Percentiles rank a stretch among this genome's conserved stretches.
phyloP scores from a whole-genome alignment of 2,797 vertebrate species.

The Thaleichthys pacificus region DNA sequence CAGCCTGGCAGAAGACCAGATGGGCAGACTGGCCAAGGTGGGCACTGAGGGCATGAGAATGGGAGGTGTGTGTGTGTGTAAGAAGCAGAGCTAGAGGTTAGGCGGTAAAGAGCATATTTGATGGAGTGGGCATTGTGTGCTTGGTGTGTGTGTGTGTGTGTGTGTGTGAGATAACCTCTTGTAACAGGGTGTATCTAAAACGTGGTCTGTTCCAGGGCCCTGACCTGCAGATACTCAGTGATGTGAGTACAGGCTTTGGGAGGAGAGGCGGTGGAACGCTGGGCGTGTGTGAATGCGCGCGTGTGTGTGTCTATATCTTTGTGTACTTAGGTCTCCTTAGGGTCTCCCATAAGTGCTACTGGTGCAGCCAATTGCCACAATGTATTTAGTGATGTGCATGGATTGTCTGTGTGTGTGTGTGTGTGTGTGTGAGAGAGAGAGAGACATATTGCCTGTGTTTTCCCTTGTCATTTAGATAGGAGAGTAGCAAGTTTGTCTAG shows the following conservation, averaged over 20 bases:
- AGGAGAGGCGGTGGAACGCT: slow-evolving; percentile 45
- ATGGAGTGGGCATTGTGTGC: slow-evolving; percentile 9
- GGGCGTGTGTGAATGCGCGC: not conserved
- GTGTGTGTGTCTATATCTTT: not conserved
- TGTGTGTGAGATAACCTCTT: slow-evolving; percentile 23
- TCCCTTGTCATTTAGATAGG: too few species aligned
- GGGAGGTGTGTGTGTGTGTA: not conserved
- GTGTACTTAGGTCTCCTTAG: not conserved
- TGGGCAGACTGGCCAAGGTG: slow-evolving; percentile 98
- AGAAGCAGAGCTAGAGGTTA: not conserved
- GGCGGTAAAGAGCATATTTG: not conserved
- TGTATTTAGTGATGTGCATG: not conserved
- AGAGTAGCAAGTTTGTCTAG: too few species aligned
- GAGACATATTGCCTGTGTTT: too few species aligned
- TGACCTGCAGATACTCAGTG: slow-evolving; percentile 81
- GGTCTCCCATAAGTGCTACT: not conserved
- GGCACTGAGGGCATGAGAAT: not conserved
- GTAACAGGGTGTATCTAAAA: slow-evolving; percentile 62
- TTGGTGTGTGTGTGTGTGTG: slow-evolving; percentile 13
- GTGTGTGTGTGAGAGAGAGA: slow-evolving; percentile 1
- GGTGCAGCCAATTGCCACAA: not conserved
- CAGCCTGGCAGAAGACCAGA: slow-evolving; percentile 92
- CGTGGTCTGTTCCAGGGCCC: slow-evolving; percentile 79
- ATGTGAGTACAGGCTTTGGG: slow-evolving; percentile 74
- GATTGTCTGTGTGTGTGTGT: not conserved